Evolutionary conservation across 2,888 invertebrate genomes (phyloP), one percentile per base, ranked within the genome.

Genomic region (Osmoderma eremita): DNA sequence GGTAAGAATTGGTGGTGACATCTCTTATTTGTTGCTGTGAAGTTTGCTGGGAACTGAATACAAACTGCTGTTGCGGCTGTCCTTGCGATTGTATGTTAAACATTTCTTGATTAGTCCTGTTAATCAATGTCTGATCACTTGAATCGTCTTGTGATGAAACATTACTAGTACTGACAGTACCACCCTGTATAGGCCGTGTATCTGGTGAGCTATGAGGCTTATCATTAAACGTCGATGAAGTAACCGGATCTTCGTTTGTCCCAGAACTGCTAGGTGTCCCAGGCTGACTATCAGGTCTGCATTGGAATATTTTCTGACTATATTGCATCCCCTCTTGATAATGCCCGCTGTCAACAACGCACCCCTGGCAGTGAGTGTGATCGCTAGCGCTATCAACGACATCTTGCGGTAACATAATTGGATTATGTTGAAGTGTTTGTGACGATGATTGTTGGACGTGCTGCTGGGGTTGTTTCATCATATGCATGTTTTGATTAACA

Each of bases 91-190:
- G 63, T 15, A 61, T 42, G 24, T 17, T 61, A 45, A 45, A 61
- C 3, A 64, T 18, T 13, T 49, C 48, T 18, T 58, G 63, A 45
- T 48, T 63, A 82, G 69, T 81, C 71, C 70, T 68, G 70, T 80
- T 78, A 64, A 83, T 85, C 41, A 82, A 77, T 64, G 82, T 80
- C 2, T 87, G 86, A 30, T 88, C 87, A 1, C 88, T 88, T n/a
- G 88, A 88, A 0, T 88, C 86, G 70, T 87, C 87, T 69, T 89
- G 89, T 0, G 91, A 90, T 51, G 92, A 90, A 41, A 91, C 91
- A 75, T 92, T 90, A 78, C 93, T 93, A 0, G 93, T 93, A 73
- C 93, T 93, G 8, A 94, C 91, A 0, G 93, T 90, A 0, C 93
- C 93, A 3, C 92, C 93, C 79, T 94, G 93, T 68, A 93, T 92